Evolutionary conservation across 92 coral and sea anemone genomes (phyloP), one percentile per base, ranked within the genome.

Genomic region (Zoanthus sansibaricus): DNA sequence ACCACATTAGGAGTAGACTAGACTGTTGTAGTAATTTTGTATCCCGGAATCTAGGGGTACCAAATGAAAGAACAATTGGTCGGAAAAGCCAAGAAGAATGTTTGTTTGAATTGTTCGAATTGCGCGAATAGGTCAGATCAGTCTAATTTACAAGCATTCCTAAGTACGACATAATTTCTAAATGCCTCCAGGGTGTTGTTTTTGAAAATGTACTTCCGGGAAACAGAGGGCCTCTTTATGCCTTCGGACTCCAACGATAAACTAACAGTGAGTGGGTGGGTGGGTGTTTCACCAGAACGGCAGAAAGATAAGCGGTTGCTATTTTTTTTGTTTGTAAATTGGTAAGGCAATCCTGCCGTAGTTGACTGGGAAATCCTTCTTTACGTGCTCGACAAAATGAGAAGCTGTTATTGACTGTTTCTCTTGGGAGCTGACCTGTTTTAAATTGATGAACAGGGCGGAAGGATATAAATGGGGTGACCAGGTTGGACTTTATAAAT

Each of bases 1-100:
- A 55, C 82, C 82, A 76, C 82, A 76, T 25, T 25, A 31, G 21
- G 46, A 30, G 30, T 30, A 69, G 30, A 62, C 4, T 32, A 69
- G 46, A 33, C 31, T 30, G 45, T 33, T 49, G 55, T 49, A 49
- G 15, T 69, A 33, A 30, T 5, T 9, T 4, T 10, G 14, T 6
- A 9, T 25, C 46, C 46, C 5, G 46, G 46, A 30, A 15, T 32
- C 42, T 14, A 69, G 16, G 74, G 45, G 7, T 32, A 69, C 72
- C 32, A 18, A 20, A 21, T 2, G 31, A 21, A 33, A 12, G 5
- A 33, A 30, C 72, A 33, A 30, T 69, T 44, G 9, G 45, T 30
- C 74, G 4, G 45, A 17, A 33, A 31, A 33, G 20, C 15, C 74
- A 69, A 30, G 16, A 69, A 30, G 16, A 10, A 20, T 30, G 69